Base-by-base conservation (phyloP, 2,113 vertebrate species). In the Phaethon lepturus region DNA sequence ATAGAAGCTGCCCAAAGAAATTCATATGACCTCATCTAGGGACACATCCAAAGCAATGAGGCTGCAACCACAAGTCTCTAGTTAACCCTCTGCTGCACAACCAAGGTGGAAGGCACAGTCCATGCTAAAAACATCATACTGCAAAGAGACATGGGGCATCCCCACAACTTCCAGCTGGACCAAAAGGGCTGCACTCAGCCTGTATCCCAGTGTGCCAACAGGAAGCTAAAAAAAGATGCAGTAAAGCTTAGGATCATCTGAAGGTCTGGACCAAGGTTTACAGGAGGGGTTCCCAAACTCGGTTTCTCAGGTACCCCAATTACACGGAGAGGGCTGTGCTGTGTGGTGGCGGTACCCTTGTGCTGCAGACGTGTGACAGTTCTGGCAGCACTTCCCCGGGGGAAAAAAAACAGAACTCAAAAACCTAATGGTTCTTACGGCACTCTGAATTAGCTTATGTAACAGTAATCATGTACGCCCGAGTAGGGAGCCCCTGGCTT, bases 1-100 rank as follows among this genome's bases (percentile, higher is more conserved):
- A 96, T 10, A 97, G 91, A 97, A 49, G 49, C 84, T 91, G 93
- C 64, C 93, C 58, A 2, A 86, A 86, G 94, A 80, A 90, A 96
- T 84, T 18, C 26, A 1, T 53, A n/a, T 98, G 97, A 98, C 81
- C 93, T 97, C 96, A 97, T 96, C 79, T 88, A 13, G 74, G 94
- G 93, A 96, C 93, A 94, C 69, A 45, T 95, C 88, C 93, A 93
- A 86, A 89, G 85, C 92, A 35, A 35, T 5, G 68, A 91, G 96
- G 68, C 88, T 72, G 47, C 77, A 88, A 29, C 94, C 95, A 93
- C 93, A 71, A 76, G 44, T 38, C 86, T 86, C 26, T 29, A 25
- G 66, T 96, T 95, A 97, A 97, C 91, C 94, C 19, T 95, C 72
- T 35, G 78, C 81, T 82, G 75, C 79, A 50, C 24, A 17, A 15